Evolutionary conservation across 2,888 invertebrate species (phyloP), one percentile per base, ranked within the genome.

Genomic region (Cataglyphis albicans): DNA sequence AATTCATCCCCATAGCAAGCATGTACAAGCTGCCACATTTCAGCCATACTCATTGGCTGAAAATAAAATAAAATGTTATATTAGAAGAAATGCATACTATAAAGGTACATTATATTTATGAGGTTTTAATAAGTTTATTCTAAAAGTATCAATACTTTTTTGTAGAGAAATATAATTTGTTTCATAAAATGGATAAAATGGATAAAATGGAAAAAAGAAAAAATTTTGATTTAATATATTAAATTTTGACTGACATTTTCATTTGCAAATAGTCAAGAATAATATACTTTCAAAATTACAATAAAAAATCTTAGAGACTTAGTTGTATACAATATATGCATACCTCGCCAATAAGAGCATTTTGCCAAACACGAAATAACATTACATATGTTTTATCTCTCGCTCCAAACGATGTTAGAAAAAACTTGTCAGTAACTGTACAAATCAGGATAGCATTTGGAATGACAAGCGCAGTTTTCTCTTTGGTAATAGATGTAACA

Each of bases 311-410:
- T 72, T 25, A 15, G 15, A 9, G 10, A n/a, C 15, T 68, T 21
- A 57, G n/a, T 57, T 68, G 32, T 73, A 70, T 52, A 70, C 21
- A 57, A 75, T 59, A 61, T 80, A 80, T 57, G 70, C 82, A 81
- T 90, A 94, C 94, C 96, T 98, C 97, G 95, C 98, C 98, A 96
- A 98, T 97, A 86, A 99, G 96, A 84, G 98, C 98, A 96, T 98
- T 98, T 96, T 99, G 99, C 99, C 99, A 99, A 90, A 99, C 97
- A 90, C 98, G 96, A 96, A 99, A 98, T 94, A 99, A 96, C 98
- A 99, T 98, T 93, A 98, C 96, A 96, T 98, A 99, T 0, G 98
- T 97, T 95, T 99, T 99, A 95, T 99, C 99, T 64, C 99, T 96
- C 18, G 98, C 97, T 2, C 98, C 97, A 95, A 99, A 99, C 59